Evolutionary conservation across 2,797 vertebrate genomes (phyloP).

Genomic region (Sebastes reedi): DNA sequence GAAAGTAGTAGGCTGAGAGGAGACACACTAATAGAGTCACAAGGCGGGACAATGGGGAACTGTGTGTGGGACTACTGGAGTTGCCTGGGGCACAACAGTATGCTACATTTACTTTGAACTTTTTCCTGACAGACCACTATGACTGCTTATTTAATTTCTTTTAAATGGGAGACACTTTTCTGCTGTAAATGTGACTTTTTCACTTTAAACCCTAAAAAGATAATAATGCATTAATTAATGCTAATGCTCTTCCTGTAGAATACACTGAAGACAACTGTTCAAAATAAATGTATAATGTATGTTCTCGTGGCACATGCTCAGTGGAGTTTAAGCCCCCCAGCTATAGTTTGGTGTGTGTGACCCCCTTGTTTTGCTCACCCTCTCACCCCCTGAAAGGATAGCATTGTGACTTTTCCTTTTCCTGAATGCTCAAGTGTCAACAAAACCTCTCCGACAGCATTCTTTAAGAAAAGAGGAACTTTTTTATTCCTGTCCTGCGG

Average conservation of each 20-base stretch:
- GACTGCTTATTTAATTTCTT: neutral
- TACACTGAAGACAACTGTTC: neutral
- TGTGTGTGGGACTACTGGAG: slow-evolving; percentile 49
- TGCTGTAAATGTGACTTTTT: neutral
- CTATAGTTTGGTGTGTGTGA: slow-evolving; percentile 64
- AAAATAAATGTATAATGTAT: neutral
- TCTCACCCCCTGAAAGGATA: slow-evolving; percentile 62
- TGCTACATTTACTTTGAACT: slow-evolving; percentile 49
- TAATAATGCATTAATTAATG: neutral
- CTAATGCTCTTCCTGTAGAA: neutral
- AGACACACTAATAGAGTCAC: slow-evolving; percentile 66
- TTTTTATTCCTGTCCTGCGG: slow-evolving; percentile 12
- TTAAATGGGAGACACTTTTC: neutral
- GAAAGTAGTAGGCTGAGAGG: slow-evolving; percentile 41
- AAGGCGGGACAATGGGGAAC: slow-evolving; percentile 67
- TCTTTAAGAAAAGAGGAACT: slow-evolving; percentile 63
- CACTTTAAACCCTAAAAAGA: neutral
- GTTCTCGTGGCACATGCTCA: slow-evolving; percentile 42
- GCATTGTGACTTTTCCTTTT: slow-evolving; percentile 68
- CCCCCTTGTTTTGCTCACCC: slow-evolving; percentile 41
- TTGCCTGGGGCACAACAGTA: slow-evolving; percentile 51
- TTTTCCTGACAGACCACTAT: slow-evolving; percentile 12
- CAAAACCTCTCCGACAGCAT: slow-evolving; percentile 51
- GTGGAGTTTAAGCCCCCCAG: slow-evolving; percentile 40
- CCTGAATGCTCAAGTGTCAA: slow-evolving; percentile 52